Conservation (phyloP, 2,888 invertebrate genomes). For the Himalopsyche kuldschensis region DNA sequence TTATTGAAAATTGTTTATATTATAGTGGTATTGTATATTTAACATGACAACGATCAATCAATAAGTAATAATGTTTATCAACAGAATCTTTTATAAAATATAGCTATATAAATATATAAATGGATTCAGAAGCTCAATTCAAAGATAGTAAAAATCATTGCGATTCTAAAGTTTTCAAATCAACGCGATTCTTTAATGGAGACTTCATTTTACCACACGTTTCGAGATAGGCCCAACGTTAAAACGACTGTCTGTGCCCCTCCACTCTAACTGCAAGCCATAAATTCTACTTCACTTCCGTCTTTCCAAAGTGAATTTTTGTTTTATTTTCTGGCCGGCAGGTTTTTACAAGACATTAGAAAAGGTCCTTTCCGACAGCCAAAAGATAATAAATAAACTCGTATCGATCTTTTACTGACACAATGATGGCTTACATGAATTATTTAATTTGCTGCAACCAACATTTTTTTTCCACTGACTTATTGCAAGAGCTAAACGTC, state of each 20-base stretch:
- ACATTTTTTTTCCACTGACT: neutral
- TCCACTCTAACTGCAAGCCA: conserved; percentile 1
- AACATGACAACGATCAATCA: too few species aligned
- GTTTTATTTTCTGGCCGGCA: neutral
- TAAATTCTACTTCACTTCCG: conserved; percentile 33
- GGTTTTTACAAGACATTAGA: neutral
- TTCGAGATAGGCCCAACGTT: neutral
- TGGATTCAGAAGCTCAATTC: too few species aligned
- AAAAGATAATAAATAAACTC: neutral
- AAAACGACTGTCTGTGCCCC: neutral
- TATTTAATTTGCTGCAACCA: neutral
- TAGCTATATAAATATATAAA: too few species aligned
- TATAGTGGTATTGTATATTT: too few species aligned
- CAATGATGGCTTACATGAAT: neutral
- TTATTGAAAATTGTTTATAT: too few species aligned
- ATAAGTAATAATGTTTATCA: too few species aligned
- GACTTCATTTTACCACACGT: neutral
- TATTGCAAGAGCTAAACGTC: neutral
- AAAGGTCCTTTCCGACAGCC: neutral
- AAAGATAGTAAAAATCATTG: too few species aligned
- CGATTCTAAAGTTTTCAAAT: too few species aligned
- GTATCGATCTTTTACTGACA: neutral
- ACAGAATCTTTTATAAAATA: too few species aligned
- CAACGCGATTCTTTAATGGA: neutral
- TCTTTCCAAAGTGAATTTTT: conserved; percentile 13